These are phyloP conservation scores for Scaptomyza caliginosa DNA, from an alignment of 2,888 invertebrate species.

Conservation along the genomic window DNA sequence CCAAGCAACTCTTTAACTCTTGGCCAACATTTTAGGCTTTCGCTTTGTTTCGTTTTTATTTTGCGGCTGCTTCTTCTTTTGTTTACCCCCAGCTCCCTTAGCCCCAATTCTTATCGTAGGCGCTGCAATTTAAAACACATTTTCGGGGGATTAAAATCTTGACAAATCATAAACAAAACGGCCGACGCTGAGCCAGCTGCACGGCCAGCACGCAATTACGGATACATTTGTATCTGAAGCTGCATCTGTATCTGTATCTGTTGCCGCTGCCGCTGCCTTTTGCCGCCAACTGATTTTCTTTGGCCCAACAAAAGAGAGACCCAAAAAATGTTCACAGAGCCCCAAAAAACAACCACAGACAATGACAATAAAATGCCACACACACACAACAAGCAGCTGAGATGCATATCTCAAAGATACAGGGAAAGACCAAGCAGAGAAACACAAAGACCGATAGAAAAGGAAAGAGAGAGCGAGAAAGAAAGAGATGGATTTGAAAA, in stretches of 20 bases:
- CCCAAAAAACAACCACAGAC: conserved; percentile 32
- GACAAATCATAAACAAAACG: conserved; percentile 78
- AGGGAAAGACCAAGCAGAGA: conserved; percentile 9
- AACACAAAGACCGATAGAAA: background rate
- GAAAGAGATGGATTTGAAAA: background rate
- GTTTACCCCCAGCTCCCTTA: background rate
- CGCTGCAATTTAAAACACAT: conserved; percentile 73
- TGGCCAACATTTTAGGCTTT: conserved; percentile 28
- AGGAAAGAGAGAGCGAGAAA: background rate
- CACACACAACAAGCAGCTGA: conserved; percentile 32
- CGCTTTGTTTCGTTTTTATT: background rate
- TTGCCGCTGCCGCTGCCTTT: conserved; percentile 6
- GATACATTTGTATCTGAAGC: conserved; percentile 48
- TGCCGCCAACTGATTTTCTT: conserved; percentile 56
- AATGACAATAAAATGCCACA: conserved; percentile 62
- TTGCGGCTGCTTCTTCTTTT: conserved; percentile 10
- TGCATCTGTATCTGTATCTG: conserved; percentile 29
- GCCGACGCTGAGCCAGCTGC: conserved; percentile 34
- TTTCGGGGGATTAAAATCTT: conserved; percentile 65
- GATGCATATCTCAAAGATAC: conserved; percentile 63
- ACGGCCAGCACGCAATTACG: conserved; percentile 45
- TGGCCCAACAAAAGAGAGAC: conserved; percentile 30
- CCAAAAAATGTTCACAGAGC: conserved; percentile 8
- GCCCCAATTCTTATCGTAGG: conserved; percentile 49
- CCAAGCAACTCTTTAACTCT: conserved; percentile 35